Evolutionary conservation across 1,140 invertebrate genomes (phyloP).

Genomic region (Varroa destructor): DNA sequence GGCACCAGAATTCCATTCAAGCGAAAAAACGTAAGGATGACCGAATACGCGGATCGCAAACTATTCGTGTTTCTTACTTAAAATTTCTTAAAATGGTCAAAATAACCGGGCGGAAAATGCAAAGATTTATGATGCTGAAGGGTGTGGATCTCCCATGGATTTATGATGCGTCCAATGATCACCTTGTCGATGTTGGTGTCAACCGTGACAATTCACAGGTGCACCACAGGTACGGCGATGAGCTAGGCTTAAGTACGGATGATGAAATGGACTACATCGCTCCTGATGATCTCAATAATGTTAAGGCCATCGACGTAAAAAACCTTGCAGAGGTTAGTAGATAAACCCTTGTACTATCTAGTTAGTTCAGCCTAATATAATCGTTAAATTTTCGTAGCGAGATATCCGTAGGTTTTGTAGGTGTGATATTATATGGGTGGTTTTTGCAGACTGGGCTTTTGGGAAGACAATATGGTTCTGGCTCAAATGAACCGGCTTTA

Average conservation of each 20-base stretch:
- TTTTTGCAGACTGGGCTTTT: too few relatives aligned
- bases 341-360: not conserved
- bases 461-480: too few relatives aligned
- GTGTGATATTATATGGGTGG: too few relatives aligned
- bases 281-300: constrained; percentile 38
- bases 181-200: constrained; percentile 40
- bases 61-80: too few relatives aligned
- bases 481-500: too few relatives aligned
- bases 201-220: constrained; percentile 72
- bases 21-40: too few relatives aligned
- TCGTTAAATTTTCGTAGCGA: not conserved
- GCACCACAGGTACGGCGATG: constrained; percentile 77
- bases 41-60: too few relatives aligned
- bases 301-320: constrained; percentile 4
- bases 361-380: not conserved
- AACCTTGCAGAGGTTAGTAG: constrained; percentile 8
- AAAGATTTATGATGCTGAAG: not conserved
- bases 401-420: too few relatives aligned
- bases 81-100: too few relatives aligned
- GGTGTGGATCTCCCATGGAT: not conserved
- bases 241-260: constrained; percentile 77
- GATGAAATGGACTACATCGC: constrained; percentile 64
- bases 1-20: too few relatives aligned
- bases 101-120: not conserved
- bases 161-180: constrained; percentile 10